Conservation (phyloP, 2,113 vertebrate species). For the Cyprinodon brontotheroides region DNA sequence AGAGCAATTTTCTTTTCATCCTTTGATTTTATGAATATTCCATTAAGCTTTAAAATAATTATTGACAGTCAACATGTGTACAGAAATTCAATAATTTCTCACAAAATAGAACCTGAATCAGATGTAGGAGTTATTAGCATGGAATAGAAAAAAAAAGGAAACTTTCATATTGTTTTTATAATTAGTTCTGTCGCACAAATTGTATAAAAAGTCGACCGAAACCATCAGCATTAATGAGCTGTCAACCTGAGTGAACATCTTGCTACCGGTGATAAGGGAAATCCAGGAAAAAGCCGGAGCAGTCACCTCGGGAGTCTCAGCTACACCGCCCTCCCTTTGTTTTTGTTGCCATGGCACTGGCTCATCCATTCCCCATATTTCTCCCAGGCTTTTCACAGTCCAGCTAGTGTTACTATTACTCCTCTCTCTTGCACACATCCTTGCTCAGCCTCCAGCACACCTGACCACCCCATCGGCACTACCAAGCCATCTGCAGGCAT, state of each 20-base stretch:
- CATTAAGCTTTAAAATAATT: background rate
- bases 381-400: constrained; percentile 50
- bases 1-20: background rate
- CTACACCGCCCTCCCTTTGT: constrained; percentile 48
- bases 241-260: constrained; percentile 53
- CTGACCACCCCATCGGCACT: constrained; percentile 61
- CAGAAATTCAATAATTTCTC: background rate
- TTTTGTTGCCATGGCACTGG: constrained; percentile 65
- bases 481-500: constrained; percentile 59
- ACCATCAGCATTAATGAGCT: constrained; percentile 43
- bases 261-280: constrained; percentile 58
- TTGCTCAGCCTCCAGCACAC: constrained; percentile 28
- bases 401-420: constrained; percentile 50
- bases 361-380: constrained; percentile 42
- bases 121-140: background rate
- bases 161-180: constrained; percentile 19
- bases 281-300: constrained; percentile 52
- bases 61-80: background rate
- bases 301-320: constrained; percentile 46
- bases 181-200: constrained; percentile 30
- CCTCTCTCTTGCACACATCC: constrained; percentile 3
- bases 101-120: too few species aligned
- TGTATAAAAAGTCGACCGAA: constrained; percentile 41
- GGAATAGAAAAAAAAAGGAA: constrained; percentile 23
- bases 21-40: constrained; percentile 10